These are phyloP conservation scores for Aplysina aerophoba DNA, from an alignment of 37 sponge, comb jelly and placozoan species.

Conservation along the genomic window DNA sequence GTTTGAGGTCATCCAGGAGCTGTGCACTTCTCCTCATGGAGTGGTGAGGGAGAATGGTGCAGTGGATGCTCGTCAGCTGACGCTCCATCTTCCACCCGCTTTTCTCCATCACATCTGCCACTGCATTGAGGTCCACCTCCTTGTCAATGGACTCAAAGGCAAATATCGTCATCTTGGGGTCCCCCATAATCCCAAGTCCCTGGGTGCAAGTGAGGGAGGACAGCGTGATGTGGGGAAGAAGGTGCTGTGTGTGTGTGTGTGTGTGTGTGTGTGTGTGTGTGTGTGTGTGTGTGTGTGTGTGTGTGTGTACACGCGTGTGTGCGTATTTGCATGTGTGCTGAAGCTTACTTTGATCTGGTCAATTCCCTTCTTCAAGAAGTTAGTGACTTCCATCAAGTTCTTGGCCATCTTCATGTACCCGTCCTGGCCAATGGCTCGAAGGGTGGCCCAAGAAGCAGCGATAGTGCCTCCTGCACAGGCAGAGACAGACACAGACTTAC, in stretches of 20 bases:
- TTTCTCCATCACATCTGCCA: conserved; percentile 82
- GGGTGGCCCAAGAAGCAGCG: conserved; percentile 86
- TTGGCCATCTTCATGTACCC: conserved; percentile 78
- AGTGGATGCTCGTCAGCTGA: conserved; percentile 59
- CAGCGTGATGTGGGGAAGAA: not conserved
- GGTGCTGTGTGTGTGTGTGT: not conserved
- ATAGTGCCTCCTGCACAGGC: conserved; percentile 63
- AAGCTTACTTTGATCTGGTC: conserved; percentile 34
- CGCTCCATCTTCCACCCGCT: conserved; percentile 88
- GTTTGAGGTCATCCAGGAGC: conserved; percentile 52
- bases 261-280: not conserved
- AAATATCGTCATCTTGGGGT: conserved; percentile 72
- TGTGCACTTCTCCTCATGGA: conserved; percentile 42
- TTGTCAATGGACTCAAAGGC: conserved; percentile 58
- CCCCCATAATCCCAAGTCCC: conserved; percentile 70
- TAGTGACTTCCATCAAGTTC: conserved; percentile 69
- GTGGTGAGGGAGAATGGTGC: conserved; percentile 80
- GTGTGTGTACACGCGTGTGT: not conserved
- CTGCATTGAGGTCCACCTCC: conserved; percentile 62
- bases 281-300: not conserved
- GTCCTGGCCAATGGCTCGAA: conserved; percentile 74
- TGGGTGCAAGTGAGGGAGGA: not conserved
- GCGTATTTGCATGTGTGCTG: not conserved
- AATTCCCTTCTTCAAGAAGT: conserved; percentile 48
- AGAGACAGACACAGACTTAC: not conserved